Conservation (phyloP, 2,797 vertebrate species). For the Anniella stebbinsi region DNA sequence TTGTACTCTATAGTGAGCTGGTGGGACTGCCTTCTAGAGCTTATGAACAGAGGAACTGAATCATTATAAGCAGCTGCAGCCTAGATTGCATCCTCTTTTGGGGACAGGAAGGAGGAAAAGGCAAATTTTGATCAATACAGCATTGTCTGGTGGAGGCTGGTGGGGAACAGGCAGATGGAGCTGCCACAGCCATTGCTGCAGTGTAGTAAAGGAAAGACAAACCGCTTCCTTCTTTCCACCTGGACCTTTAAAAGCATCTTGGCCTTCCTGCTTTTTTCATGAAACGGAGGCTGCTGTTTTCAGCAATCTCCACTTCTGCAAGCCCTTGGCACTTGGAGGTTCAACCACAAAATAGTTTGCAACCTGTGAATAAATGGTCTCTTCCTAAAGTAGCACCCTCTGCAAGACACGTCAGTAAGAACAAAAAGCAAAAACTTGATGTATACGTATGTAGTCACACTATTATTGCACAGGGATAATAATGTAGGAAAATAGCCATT, state of each 20-base stretch:
- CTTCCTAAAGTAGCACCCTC: neutral
- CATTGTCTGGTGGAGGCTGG: neutral
- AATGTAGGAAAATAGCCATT: neutral
- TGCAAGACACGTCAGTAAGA: neutral
- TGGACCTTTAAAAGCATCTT: neutral
- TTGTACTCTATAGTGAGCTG: neutral
- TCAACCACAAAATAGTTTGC: neutral
- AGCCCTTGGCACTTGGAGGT: neutral
- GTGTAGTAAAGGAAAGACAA: neutral
- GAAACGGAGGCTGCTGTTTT: neutral
- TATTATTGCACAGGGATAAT: neutral
- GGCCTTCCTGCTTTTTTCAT: neutral
- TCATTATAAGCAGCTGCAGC: neutral
- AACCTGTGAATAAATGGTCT: neutral
- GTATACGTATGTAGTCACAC: too few relatives aligned
- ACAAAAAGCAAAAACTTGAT: neutral
- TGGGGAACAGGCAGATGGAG: neutral
- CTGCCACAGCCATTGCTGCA: neutral
- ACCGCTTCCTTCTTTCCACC: neutral
- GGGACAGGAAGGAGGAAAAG: neutral
- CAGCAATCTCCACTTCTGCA: neutral
- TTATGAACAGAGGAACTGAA: neutral
- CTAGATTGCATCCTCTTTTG: neutral
- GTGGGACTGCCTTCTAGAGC: neutral
- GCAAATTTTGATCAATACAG: neutral